Evolutionary conservation across 2,888 invertebrate species (phyloP), one percentile per base, ranked within the genome.

Genomic region (Bibio marci): DNA sequence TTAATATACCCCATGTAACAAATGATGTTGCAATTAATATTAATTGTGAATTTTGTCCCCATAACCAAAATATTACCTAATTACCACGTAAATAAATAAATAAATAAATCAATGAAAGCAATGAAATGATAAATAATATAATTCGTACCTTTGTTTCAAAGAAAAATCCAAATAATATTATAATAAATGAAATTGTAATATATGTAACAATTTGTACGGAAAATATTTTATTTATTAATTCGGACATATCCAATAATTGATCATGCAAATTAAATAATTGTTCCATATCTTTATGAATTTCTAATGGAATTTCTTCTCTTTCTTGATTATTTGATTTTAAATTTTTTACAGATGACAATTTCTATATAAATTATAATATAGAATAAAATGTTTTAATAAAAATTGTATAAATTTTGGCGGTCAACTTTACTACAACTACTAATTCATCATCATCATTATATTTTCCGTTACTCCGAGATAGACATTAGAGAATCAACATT

Each of bases 81-180:
- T 22, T 6, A 6, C 22, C 37, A 36, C 30, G 7, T 14, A 32
- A 5, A 28, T 35, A 17, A 27, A 33, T 13, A 17, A n/a, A 38
- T 18, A 18, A 12, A 33, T 33, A 11, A 33, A 27, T 33, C 31
- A 15, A 36, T 28, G 8, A 15, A 12, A 8, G 26, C 10, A 26
- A n/a, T 28, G 28, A 32, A 14, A 32, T 22, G 4, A 22, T 22
- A 32, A 7, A 32, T 17, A 19, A 12, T 22, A n/a, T 32, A 33
- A 27, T 8, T 13, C n/a, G 52, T 6, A 62, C 59, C 45, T 62
- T 62, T 10, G 57, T 55, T 35, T 55, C 55, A 12, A 62, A 47
- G 41, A 62, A 61, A 27, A 62, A 56, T 7, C 55, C 58, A 42
- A 58, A 61, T 35, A 62, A 54, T 15, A 52, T 55, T 4, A 57